Evolutionary conservation across 2,113 vertebrate genomes (phyloP), one percentile per base, ranked within the genome.

Genomic region (Engystomops pustulosus): DNA sequence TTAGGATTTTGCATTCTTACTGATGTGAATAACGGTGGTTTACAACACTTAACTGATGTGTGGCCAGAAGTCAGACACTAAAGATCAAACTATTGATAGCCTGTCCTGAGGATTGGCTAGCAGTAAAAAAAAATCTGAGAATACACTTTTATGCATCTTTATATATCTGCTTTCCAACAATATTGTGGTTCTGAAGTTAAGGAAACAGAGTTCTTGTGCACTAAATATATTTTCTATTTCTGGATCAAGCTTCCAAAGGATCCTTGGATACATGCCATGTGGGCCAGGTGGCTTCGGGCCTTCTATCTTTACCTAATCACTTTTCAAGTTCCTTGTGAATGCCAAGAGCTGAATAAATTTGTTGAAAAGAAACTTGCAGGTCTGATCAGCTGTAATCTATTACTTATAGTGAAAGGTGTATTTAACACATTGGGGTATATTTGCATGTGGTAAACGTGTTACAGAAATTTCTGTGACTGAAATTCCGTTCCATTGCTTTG

Each of bases 141-240:
- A 20, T 49, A 34, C 25, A 14, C 15, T 25, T 27, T 27, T 12
- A n/a, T n/a, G 49, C 47, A 36, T 32, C 10, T n/a, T n/a, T n/a
- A n/a, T n/a, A 36, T 27, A 49, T 53, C 72, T 77, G 74, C 74
- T 58, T 77, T 77, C 32, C 74, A 77, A 49, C 30, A 51, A 36
- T 36, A 18, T 4, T n/a, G 47, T 53, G 72, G 12, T 77, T 55
- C 49, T 32, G 45, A 58, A 55, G 51, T 32, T 25, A 77, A 77
- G 34, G 18, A 74, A 77, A 77, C 20, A 14, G 32, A 51, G 74
- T 77, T 77, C 74, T 77, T 77, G 30, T 1, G 30, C 3, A 12
- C 72, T 75, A 75, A 75, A 76, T 53, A 76, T 76, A 76, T 55
- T 77, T 55, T 58, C 51, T 77, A 77, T 77, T 77, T 55, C n/a